A percentile compares a stretch with the other conserved stretches of the same genome.
These are phyloP conservation scores for Zosterops lateralis DNA, from an alignment of 2,113 vertebrate species.

Conservation along the genomic window DNA sequence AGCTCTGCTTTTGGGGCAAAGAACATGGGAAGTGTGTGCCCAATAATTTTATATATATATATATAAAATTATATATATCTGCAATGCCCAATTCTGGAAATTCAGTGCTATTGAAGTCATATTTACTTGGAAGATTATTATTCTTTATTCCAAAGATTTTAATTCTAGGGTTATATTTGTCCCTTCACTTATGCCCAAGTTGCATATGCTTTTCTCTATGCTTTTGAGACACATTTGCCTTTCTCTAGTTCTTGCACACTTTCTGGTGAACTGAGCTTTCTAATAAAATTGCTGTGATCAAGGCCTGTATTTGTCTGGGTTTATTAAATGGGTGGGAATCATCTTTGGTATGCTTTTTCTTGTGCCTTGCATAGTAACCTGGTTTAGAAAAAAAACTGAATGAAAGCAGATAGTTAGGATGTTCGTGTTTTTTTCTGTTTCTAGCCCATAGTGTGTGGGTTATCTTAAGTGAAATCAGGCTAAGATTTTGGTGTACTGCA, in stretches of 20 bases:
- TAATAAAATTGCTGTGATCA: background rate
- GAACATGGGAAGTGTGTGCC: slow-evolving; percentile 29
- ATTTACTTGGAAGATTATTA: background rate
- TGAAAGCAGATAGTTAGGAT: background rate
- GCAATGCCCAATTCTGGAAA: background rate
- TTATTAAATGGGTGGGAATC: background rate
- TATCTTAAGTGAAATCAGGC: background rate
- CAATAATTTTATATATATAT: background rate
- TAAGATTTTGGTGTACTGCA: background rate
- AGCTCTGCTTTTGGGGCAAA: slow-evolving; percentile 60
- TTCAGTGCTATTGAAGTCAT: background rate
- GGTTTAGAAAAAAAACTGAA: background rate
- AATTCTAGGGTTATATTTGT: background rate
- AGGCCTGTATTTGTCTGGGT: background rate
- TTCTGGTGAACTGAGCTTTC: background rate
- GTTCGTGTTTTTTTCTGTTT: background rate
- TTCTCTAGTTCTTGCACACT: background rate
- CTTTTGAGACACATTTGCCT: background rate
- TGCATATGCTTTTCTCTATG: background rate
- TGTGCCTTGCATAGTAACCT: background rate
- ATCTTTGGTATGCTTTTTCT: background rate
- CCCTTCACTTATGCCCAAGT: background rate
- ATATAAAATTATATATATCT: background rate
- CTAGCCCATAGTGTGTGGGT: background rate
- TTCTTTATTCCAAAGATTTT: slow-evolving; percentile 5